Percentiles rank a stretch among this genome's conserved stretches.
phyloP scores from a whole-genome alignment of 92 coral and sea anemone genomes.

The Siderastrea siderea region DNA sequence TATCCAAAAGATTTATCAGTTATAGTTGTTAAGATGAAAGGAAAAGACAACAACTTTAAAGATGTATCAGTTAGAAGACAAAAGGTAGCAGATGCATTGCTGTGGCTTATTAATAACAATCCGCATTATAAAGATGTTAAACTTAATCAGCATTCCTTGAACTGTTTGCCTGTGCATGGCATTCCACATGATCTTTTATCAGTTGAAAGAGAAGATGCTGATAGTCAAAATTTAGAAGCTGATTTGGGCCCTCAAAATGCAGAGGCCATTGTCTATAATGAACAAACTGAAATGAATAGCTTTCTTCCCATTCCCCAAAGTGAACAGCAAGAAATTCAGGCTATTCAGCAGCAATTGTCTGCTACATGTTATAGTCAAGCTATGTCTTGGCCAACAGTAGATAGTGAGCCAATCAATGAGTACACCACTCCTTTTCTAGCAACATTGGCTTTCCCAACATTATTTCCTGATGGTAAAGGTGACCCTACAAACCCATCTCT shows the following conservation, averaged over 20 bases:
- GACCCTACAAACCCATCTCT: conserved; percentile 68
- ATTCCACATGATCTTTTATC: too few relatives aligned
- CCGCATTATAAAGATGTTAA: too few relatives aligned
- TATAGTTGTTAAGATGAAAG: conserved; percentile 80
- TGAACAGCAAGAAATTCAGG: conserved; percentile 64
- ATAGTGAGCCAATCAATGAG: conserved; percentile 69
- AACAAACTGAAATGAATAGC: conserved; percentile 54
- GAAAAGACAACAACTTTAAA: conserved; percentile 75
- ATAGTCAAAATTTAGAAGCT: conserved; percentile 19
- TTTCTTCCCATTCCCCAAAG: conserved; percentile 58
- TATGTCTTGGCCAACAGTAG: conserved; percentile 71
- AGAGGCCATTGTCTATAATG: conserved; percentile 54
- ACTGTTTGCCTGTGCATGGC: too few relatives aligned
- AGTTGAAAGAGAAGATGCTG: conserved; percentile 39
- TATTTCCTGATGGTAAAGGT: conserved; percentile 72
- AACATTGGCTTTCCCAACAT: conserved; percentile 77
- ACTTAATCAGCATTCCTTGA: too few relatives aligned
- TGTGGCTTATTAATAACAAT: too few relatives aligned
- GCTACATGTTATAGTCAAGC: too few relatives aligned
- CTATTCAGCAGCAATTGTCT: conserved; percentile 60
- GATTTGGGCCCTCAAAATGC: conserved; percentile 51
- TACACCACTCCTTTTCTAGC: conserved; percentile 74
- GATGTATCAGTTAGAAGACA: conserved; percentile 72
- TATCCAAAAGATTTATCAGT: conserved; percentile 78
- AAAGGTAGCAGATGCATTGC: conserved; percentile 69